phyloP scores from a whole-genome alignment of 1,140 invertebrate genomes.

The Papilio glaucus region DNA sequence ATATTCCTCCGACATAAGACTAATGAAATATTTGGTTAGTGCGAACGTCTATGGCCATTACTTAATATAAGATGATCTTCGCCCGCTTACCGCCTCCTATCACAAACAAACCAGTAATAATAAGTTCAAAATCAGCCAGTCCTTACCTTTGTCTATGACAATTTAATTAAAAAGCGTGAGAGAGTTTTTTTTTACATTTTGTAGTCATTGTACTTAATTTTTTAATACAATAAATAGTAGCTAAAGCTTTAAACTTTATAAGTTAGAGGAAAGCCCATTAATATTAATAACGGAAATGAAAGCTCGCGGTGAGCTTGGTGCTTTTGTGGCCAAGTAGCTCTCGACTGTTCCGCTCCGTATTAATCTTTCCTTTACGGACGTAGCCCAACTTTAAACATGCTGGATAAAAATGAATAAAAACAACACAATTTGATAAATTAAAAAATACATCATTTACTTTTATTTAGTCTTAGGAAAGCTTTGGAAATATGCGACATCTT shows the following conservation, averaged over 20 bases:
- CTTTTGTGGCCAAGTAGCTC: conserved; percentile 34
- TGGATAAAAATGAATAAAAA: background rate
- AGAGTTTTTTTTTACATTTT: background rate
- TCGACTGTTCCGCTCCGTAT: conserved; percentile 1
- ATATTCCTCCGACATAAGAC: too few species aligned
- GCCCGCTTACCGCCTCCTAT: too few species aligned
- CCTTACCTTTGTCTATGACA: too few species aligned
- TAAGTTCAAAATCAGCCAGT: too few species aligned
- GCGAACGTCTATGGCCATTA: too few species aligned
- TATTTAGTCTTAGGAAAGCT: background rate
- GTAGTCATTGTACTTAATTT: background rate
- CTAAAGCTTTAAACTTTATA: conserved; percentile 16
- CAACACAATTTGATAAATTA: background rate
- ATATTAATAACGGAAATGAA: conserved; percentile 39
- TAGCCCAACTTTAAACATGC: conserved; percentile 6
- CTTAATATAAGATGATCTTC: too few species aligned
- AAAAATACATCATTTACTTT: background rate
- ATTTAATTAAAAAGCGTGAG: too few species aligned
- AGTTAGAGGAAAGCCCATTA: conserved; percentile 33
- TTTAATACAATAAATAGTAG: background rate
- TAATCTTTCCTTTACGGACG: conserved; percentile 26
- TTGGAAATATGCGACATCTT: background rate
- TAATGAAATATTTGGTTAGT: too few species aligned
- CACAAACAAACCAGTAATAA: too few species aligned
- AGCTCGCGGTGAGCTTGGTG: conserved; percentile 24